Evolutionary conservation across 2,113 vertebrate species (phyloP).

Genomic region (Paramormyrops kingsleyae): DNA sequence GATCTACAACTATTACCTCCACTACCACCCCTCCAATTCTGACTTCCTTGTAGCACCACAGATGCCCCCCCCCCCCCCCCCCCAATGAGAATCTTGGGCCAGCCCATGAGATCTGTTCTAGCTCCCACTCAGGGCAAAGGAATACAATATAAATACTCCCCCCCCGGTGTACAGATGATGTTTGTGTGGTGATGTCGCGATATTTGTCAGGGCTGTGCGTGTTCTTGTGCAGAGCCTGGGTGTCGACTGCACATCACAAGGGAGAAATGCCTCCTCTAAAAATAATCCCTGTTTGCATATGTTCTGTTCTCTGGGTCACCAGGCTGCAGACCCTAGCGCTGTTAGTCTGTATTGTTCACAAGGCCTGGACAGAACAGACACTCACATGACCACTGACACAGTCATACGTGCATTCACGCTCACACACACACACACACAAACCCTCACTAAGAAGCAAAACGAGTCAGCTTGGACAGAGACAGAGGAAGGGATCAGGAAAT

Average conservation of each 20-base stretch:
- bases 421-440: not conserved
- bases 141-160: not conserved
- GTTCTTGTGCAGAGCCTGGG: not conserved
- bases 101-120: not conserved
- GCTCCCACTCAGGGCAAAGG: not conserved
- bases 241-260: not conserved
- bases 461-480: not conserved
- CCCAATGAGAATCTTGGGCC: not conserved
- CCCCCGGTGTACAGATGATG: not conserved
- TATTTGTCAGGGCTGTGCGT: not conserved
- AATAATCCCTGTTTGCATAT: slow-evolving; percentile 19
- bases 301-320: not conserved
- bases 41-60: not conserved
- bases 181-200: not conserved
- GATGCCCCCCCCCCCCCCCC: not conserved
- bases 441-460: not conserved
- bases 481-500: not conserved
- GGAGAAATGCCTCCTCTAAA: slow-evolving; percentile 19
- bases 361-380: not conserved
- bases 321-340: not conserved
- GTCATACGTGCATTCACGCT: not conserved
- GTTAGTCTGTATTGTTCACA: not conserved
- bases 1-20: not conserved
- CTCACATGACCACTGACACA: not conserved
- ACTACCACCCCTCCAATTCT: not conserved